phyloP scores from a whole-genome alignment of 37 sponge, comb jelly and placozoan genomes.

The Dysidea cf. avara region DNA sequence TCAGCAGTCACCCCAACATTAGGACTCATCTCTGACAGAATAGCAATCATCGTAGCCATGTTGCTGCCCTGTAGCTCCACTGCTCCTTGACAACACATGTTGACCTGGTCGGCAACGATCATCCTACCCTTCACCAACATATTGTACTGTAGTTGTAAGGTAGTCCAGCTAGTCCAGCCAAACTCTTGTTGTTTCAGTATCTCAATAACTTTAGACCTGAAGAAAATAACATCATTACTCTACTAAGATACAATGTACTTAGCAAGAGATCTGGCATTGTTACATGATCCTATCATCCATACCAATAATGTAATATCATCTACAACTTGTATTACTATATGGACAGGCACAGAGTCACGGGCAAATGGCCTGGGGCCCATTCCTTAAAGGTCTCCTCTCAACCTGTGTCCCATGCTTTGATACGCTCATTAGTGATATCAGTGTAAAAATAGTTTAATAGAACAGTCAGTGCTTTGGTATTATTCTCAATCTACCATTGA shows the following conservation, averaged over 20 bases:
- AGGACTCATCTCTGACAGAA: conserved; percentile 56
- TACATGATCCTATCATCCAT: background rate
- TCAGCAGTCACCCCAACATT: conserved; percentile 26
- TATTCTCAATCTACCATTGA: too few species aligned
- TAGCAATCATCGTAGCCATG: conserved; percentile 29
- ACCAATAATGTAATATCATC: too few species aligned
- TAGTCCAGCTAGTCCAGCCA: conserved; percentile 51
- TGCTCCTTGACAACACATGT: conserved; percentile 52
- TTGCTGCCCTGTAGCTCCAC: conserved; percentile 54
- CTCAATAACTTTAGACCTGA: conserved; percentile 56
- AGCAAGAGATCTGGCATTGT: background rate
- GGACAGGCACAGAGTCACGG: too few species aligned
- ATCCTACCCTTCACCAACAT: background rate
- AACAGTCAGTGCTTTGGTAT: too few species aligned
- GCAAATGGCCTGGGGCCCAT: too few species aligned
- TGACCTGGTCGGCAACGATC: conserved; percentile 57
- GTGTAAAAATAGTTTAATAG: too few species aligned
- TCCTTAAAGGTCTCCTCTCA: too few species aligned
- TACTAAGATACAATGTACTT: background rate
- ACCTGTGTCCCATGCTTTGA: too few species aligned
- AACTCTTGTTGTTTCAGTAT: conserved; percentile 22
- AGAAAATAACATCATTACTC: too few species aligned
- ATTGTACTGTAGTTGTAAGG: conserved; percentile 41
- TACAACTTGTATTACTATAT: too few species aligned
- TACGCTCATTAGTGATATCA: too few species aligned